A percentile compares a stretch with the other conserved stretches of the same genome.
These are phyloP conservation scores for Cynodonichthys magdalenae DNA, from an alignment of 2,797 vertebrate genomes.

Conservation along the genomic window DNA sequence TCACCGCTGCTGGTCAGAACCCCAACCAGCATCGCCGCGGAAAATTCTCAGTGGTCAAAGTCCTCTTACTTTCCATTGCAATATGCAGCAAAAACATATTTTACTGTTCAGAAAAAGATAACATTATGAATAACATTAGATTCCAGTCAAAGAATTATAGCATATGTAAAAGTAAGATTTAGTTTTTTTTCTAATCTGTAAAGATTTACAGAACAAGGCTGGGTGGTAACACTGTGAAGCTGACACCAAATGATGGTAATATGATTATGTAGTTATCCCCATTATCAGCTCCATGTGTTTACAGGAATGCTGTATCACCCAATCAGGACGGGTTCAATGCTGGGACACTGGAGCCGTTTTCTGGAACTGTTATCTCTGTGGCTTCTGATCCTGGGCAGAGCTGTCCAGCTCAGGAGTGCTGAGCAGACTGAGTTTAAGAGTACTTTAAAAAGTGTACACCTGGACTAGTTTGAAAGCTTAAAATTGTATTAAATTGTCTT, in stretches of 20 bases:
- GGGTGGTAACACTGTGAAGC: conserved; percentile 46
- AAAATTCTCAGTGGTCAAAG: conserved; percentile 57
- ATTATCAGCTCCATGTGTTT: conserved; percentile 69
- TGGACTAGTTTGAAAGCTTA: no score
- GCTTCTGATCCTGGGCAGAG: background rate
- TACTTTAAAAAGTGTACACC: background rate
- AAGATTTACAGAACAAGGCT: conserved; percentile 32
- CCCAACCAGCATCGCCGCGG: conserved; percentile 56
- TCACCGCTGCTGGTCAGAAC: conserved; percentile 63
- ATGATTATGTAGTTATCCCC: conserved; percentile 55
- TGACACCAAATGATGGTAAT: conserved; percentile 52
- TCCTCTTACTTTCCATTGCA: conserved; percentile 40
- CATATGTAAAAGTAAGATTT: conserved; percentile 26
- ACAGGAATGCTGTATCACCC: conserved; percentile 30
- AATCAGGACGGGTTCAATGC: conserved; percentile 22
- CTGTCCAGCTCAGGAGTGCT: background rate
- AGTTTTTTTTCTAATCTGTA: conserved; percentile 14
- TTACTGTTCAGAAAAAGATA: conserved; percentile 54
- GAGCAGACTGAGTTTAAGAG: background rate
- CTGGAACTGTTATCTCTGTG: background rate
- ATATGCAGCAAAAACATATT: conserved; percentile 52
- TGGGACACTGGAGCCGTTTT: conserved; percentile 6
- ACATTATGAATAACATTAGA: conserved; percentile 50
- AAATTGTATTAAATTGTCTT: no score
- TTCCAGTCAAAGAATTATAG: conserved; percentile 19